phyloP scores from a whole-genome alignment of 2,888 invertebrate species.

The Candidula unifasciata region DNA sequence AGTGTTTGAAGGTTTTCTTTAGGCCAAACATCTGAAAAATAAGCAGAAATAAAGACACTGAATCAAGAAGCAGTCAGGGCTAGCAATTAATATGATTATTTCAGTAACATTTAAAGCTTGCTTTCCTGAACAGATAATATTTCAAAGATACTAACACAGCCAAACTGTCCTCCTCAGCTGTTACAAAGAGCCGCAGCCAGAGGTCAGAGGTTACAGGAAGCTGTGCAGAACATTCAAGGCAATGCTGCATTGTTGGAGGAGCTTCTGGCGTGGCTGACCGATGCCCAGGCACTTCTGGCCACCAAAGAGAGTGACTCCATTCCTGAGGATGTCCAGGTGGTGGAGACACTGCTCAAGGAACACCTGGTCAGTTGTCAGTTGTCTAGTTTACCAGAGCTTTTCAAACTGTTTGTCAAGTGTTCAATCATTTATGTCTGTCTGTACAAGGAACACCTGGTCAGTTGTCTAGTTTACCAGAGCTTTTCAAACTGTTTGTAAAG shows the following conservation, averaged over 20 bases:
- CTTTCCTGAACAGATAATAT: too few relatives aligned
- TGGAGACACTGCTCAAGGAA: conserved; percentile 75
- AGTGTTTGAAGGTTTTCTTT: too few relatives aligned
- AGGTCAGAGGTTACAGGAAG: conserved; percentile 73
- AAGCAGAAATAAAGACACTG: too few relatives aligned
- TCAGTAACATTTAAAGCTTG: neutral
- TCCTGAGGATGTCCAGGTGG: conserved; percentile 76
- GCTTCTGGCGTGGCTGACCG: conserved; percentile 75
- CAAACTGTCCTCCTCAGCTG: conserved; percentile 25
- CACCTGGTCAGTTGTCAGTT: conserved; percentile 68
- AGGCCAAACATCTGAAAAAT: too few relatives aligned
- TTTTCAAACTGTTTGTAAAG: too few relatives aligned
- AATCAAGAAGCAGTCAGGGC: neutral
- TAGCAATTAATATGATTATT: neutral
- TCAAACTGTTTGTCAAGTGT: too few relatives aligned
- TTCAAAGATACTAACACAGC: neutral
- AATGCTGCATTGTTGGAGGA: conserved; percentile 76
- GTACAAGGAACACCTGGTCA: too few relatives aligned
- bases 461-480: too few relatives aligned
- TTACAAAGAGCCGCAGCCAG: conserved; percentile 54
- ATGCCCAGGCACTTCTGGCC: conserved; percentile 75
- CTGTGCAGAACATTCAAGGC: conserved; percentile 73
- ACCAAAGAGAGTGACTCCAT: conserved; percentile 76
- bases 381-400: too few relatives aligned
- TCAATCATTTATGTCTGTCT: too few relatives aligned